Evolutionary conservation across 2,113 vertebrate genomes (phyloP), one percentile per base, ranked within the genome.

Genomic region (Ascaphus truei): DNA sequence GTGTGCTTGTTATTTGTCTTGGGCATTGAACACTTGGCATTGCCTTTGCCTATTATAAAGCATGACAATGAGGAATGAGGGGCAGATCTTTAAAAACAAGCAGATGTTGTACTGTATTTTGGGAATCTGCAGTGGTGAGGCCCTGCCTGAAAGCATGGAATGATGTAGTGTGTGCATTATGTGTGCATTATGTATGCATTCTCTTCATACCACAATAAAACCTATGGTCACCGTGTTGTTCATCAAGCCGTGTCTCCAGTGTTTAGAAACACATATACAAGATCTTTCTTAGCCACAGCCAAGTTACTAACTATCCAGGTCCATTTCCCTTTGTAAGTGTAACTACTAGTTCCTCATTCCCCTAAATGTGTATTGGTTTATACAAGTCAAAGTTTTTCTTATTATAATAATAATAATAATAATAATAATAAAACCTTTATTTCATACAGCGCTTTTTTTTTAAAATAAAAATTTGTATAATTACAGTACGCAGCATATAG

Each of bases 81-180:
- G 48, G 27, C 62, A 39, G 34, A 39, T 9, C 31, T 20, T 27
- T 65, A 39, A 53, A 27, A 41, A 12, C 7, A 31, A 36, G 31
- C 62, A 65, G 48, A 64, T 64, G 48, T 53, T 53, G 18, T 30
- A 53, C 39, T 53, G 18, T 30, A 53, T 65, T 33, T 65, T 53
- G 52, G 10, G 48, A 47, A 27, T 47, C 43, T 22, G 25, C 43
- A n/a, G 8, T 16, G 59, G 2, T 3, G 41, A 63, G 22, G 43
- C 41, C 9, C 63, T 45, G 51, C 50, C 36, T 67, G 12, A 34
- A 33, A 41, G 11, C 5, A 48, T 48, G 45, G 61, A 25, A n/a
- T n/a, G n/a, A n/a, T n/a, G n/a, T n/a, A n/a, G n/a, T n/a, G n/a
- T n/a, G n/a, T n/a, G n/a, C n/a, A n/a, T n/a, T n/a, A n/a, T n/a